These are phyloP conservation scores for Heliconius ethilla DNA, from an alignment of 2,888 invertebrate genomes.

Conservation along the genomic window DNA sequence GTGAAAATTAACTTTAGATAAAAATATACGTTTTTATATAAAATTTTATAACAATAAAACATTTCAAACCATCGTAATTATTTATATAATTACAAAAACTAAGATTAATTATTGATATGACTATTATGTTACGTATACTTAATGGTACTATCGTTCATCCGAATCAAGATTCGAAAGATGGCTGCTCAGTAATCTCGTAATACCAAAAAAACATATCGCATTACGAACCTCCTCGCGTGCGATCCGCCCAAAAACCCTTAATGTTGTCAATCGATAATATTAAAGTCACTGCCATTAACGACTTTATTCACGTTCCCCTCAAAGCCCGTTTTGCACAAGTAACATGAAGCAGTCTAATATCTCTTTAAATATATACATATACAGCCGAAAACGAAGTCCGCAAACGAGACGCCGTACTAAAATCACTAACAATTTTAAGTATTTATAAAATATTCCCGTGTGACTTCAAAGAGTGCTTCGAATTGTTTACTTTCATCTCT, in stretches of 20 bases:
- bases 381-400: slow-evolving; percentile 34
- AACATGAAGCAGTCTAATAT: slow-evolving; percentile 34
- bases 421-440: slow-evolving; percentile 41
- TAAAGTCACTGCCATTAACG: slow-evolving; percentile 64
- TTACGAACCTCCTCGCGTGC: slow-evolving; percentile 72
- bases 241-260: slow-evolving; percentile 66
- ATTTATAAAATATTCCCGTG: slow-evolving; percentile 45
- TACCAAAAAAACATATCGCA: slow-evolving; percentile 67
- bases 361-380: slow-evolving; percentile 37
- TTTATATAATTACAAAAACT: background rate
- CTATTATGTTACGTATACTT: background rate
- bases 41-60: background rate
- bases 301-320: slow-evolving; percentile 65
- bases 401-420: slow-evolving; percentile 25
- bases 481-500: slow-evolving; percentile 47
- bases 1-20: background rate
- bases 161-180: slow-evolving; percentile 39
- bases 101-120: background rate
- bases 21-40: background rate
- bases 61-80: too few relatives aligned
- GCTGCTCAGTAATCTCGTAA: slow-evolving; percentile 64
- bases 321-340: slow-evolving; percentile 39
- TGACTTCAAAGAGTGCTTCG: slow-evolving; percentile 45
- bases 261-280: slow-evolving; percentile 69
- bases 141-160: background rate